Evolutionary conservation across 2,113 vertebrate species (phyloP), one percentile per base, ranked within the genome.

Genomic region (Percopsis transmontana): DNA sequence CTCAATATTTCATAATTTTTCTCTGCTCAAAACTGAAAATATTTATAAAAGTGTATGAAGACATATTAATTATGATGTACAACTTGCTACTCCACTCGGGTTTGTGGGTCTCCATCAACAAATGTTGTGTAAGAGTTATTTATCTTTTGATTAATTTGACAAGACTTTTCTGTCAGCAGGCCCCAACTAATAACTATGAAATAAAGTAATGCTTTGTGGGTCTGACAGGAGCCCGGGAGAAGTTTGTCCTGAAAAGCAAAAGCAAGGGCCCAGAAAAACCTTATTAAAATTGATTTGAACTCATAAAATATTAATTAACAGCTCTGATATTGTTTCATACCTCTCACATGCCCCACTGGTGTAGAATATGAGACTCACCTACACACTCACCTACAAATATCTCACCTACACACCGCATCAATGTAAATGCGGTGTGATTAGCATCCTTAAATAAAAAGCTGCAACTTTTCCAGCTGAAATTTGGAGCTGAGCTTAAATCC

Each of bases 231-330:
- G 27, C 58, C 41, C 14, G 21, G 41, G 12, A 60, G 5, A 58
- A n/a, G 41, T 50, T 47, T 21, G 23, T 50, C 12, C 3, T 50
- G 2, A 38, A 48, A 62, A 39, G 45, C 20, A 60, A 60, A 2
- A 60, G 8, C 48, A n/a, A 56, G 41, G 2, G 5, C 92, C 62
- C 47, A 45, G 21, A 68, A 72, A 80, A 63, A 44, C 70, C 33
- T 64, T 45, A 76, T 72, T 58, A 67, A 73, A 75, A 61, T 48
- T 23, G 1, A 48, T 24, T 67, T 62, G 23, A 62, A 33, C 60
- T 41, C 33, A 60, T 65, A 15, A 56, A 75, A 72, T 55, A 21
- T 56, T 24, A 51, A 74, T 53, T 57, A 54, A 48, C 10, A 42
- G 16, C 23, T 56, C 23, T 1, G n/a, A 58, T 56, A 50, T 58